Percentiles rank a stretch among this genome's conserved stretches.
phyloP scores from a whole-genome alignment of 1,140 invertebrate genomes.

The Panonychus citri region DNA sequence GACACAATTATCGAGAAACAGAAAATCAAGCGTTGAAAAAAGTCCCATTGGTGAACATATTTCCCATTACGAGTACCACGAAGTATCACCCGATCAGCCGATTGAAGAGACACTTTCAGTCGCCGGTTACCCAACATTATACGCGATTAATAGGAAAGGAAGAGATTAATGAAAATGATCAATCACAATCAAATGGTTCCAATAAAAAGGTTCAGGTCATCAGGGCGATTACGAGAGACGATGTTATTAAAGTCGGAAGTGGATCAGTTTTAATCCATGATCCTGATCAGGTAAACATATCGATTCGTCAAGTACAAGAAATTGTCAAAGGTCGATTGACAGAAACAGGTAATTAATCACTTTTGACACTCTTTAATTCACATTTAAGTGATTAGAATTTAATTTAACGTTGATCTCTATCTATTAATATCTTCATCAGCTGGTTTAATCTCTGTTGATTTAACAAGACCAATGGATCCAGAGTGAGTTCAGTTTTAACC shows the following conservation, averaged over 20 bases:
- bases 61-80: constrained; percentile 2
- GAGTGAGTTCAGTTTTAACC: no score
- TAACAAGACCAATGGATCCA: no score
- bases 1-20: constrained; percentile 6
- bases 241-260: background rate
- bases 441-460: no score
- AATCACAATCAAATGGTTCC: background rate
- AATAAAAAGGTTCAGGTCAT: background rate
- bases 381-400: no score
- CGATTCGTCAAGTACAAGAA: constrained; percentile 3
- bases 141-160: background rate
- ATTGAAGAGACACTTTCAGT: background rate
- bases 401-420: no score
- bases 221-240: background rate
- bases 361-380: background rate
- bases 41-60: constrained; percentile 11
- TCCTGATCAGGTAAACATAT: background rate
- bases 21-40: constrained; percentile 4
- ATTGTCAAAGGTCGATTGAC: background rate
- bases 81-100: no score
- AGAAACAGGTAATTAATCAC: background rate
- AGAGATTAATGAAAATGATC: background rate
- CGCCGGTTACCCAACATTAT: no score
- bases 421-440: no score
- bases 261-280: background rate